phyloP scores from a whole-genome alignment of 2,113 vertebrate genomes.

The Boleophthalmus pectinirostris region DNA sequence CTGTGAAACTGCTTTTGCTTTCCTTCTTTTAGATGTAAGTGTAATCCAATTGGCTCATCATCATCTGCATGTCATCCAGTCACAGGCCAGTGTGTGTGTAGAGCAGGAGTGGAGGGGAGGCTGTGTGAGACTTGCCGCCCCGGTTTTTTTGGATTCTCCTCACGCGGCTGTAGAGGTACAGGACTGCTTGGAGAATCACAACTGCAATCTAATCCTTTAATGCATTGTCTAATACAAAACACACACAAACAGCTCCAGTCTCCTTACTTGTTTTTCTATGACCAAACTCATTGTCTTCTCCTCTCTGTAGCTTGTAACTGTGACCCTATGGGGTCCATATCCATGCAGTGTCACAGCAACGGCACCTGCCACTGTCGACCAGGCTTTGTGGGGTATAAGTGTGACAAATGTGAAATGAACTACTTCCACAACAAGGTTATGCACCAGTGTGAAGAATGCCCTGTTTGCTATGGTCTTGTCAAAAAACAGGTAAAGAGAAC shows the following conservation, averaged over 20 bases:
- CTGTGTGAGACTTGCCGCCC: constrained; percentile 81
- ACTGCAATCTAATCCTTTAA: constrained; percentile 25
- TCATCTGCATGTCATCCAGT: constrained; percentile 76
- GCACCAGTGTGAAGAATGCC: constrained; percentile 85
- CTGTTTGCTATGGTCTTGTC: constrained; percentile 86
- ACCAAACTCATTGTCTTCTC: constrained; percentile 6
- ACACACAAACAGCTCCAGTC: constrained; percentile 17
- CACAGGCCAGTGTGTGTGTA: constrained; percentile 88
- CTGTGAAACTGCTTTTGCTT: constrained; percentile 4
- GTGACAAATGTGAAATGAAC: constrained; percentile 87
- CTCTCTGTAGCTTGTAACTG: constrained; percentile 85
- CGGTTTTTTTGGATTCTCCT: constrained; percentile 89
- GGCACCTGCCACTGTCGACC: constrained; percentile 85
- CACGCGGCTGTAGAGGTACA: constrained; percentile 88
- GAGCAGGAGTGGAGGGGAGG: constrained; percentile 78
- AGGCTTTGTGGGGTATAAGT: constrained; percentile 88
- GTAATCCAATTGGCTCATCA: constrained; percentile 80
- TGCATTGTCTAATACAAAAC: constrained; percentile 17
- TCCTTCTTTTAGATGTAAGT: constrained; percentile 81
- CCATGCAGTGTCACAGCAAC: constrained; percentile 83
- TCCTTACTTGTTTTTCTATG: constrained; percentile 11
- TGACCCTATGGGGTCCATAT: constrained; percentile 84
- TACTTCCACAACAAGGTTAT: constrained; percentile 78
- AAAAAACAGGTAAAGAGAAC: constrained; percentile 82
- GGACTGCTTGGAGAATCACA: constrained; percentile 18